phyloP scores from a whole-genome alignment of 2,113 vertebrate genomes.

The Recurvirostra avosetta region DNA sequence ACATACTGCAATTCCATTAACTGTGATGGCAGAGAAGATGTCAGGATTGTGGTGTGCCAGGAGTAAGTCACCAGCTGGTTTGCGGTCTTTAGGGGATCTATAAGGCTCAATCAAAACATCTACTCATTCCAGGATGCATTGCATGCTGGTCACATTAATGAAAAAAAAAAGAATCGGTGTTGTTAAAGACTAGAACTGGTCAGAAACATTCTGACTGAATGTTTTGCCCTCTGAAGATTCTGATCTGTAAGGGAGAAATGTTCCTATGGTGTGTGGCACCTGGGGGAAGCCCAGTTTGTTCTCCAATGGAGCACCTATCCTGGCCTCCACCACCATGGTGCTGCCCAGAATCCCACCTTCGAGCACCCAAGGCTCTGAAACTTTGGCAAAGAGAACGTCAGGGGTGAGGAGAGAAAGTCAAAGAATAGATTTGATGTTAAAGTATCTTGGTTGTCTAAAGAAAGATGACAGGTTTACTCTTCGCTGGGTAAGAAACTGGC shows the following conservation, averaged over 20 bases:
- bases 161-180: not conserved
- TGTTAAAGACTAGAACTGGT: not conserved
- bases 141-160: not conserved
- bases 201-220: not conserved
- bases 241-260: not conserved
- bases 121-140: not conserved
- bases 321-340: too few species aligned
- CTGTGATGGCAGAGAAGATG: not conserved
- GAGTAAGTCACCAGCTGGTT: not conserved
- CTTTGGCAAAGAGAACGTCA: not conserved
- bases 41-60: not conserved
- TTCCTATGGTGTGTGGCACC: not conserved
- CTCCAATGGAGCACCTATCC: not conserved
- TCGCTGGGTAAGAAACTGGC: too few species aligned
- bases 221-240: not conserved
- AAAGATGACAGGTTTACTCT: too few species aligned
- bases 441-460: not conserved
- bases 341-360: not conserved
- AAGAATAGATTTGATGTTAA: not conserved
- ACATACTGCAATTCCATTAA: not conserved
- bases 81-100: not conserved
- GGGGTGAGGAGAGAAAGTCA: not conserved
- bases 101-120: not conserved
- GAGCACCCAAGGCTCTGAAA: fast-evolving
- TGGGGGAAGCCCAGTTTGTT: not conserved